Percentiles rank a stretch among this genome's conserved stretches.
Evolutionary conservation across 2,797 vertebrate species (phyloP).

Genomic region (Ctenochaetus hawaiiensis): DNA sequence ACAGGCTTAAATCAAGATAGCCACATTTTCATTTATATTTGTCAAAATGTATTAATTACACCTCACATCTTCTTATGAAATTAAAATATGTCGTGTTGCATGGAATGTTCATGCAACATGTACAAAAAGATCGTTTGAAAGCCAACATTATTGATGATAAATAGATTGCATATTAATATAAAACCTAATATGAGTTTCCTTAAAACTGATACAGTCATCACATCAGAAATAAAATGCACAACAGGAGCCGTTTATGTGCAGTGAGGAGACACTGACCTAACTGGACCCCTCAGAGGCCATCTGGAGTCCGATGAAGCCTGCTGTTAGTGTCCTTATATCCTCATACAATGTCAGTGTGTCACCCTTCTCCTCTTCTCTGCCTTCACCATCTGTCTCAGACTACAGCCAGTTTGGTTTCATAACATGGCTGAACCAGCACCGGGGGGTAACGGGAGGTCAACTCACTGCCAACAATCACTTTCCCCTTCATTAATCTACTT

Average conservation of each 20-base stretch:
- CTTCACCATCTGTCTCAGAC: conserved; percentile 60
- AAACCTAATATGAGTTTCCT: neutral
- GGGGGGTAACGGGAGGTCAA: conserved; percentile 36
- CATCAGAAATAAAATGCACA: conserved; percentile 4
- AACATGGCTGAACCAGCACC: conserved; percentile 9
- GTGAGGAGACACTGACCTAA: conserved; percentile 36
- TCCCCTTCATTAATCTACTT: conserved; percentile 44
- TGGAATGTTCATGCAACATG: neutral
- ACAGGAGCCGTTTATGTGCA: conserved; percentile 33
- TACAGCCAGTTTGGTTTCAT: conserved; percentile 27
- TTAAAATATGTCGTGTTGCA: neutral
- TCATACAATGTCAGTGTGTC: conserved; percentile 51
- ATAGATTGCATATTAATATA: neutral
- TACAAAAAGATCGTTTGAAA: neutral
- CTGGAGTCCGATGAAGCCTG: conserved; percentile 60
- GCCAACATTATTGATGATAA: neutral
- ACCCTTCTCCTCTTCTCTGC: conserved; percentile 36
- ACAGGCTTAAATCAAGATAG: too few relatives aligned
- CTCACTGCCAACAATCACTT: conserved; percentile 36
- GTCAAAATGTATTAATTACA: neutral
- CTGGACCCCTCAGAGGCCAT: conserved; percentile 57
- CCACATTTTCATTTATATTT: too few relatives aligned
- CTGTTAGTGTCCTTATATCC: conserved; percentile 55
- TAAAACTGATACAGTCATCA: conserved; percentile 31
- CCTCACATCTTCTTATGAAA: neutral